Percentiles rank a stretch among this genome's conserved stretches.
These are phyloP conservation scores for Heliopora coerulea DNA, from an alignment of 92 coral and sea anemone species.

Conservation along the genomic window DNA sequence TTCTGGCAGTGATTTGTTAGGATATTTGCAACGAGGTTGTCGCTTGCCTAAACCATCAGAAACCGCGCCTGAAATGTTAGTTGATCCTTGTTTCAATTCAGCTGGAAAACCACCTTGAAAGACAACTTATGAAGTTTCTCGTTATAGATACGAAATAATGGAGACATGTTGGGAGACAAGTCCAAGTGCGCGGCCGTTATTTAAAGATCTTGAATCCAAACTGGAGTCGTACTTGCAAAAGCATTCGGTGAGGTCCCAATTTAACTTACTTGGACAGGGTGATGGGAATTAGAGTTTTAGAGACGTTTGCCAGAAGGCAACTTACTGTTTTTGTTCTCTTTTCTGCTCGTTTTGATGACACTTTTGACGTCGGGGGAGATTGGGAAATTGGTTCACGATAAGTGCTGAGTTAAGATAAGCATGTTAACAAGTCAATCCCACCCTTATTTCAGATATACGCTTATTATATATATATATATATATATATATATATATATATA, in stretches of 20 bases:
- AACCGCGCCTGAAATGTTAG: slow-evolving; percentile 22
- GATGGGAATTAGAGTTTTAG: no score
- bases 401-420: no score
- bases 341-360: no score
- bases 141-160: slow-evolving; percentile 20
- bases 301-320: no score
- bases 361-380: no score
- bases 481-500: no score
- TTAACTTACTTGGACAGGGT: not conserved
- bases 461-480: no score
- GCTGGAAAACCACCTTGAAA: not conserved
- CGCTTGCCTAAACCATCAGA: slow-evolving; percentile 20
- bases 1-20: not conserved
- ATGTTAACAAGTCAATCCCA: no score
- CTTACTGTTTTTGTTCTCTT: no score
- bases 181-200: slow-evolving; percentile 5
- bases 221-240: slow-evolving; percentile 1
- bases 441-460: no score
- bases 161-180: slow-evolving; percentile 9
- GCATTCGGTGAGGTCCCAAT: slow-evolving; percentile 6
- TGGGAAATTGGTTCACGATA: no score
- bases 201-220: not conserved
- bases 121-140: not conserved
- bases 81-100: not conserved
- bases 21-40: not conserved